Evolutionary conservation across 1,140 invertebrate genomes (phyloP).

Genomic region (Rhagoletis zephyria): DNA sequence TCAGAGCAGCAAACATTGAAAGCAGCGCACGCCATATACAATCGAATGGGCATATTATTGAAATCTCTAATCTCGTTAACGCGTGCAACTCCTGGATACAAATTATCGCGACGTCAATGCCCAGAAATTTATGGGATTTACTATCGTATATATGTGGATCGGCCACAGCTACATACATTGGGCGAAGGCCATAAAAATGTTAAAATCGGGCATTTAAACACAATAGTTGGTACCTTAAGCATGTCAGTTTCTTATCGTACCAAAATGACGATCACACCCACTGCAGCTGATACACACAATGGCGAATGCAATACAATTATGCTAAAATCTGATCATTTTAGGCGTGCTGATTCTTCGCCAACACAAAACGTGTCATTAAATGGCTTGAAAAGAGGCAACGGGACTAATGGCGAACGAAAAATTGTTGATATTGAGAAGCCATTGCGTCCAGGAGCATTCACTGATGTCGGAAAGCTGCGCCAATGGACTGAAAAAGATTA

Average conservation of each 20-base stretch:
- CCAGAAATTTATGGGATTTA: constrained; percentile 90
- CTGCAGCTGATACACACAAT: constrained; percentile 79
- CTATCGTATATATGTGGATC: constrained; percentile 87
- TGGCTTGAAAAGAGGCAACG: constrained; percentile 2
- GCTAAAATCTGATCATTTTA: constrained; percentile 93
- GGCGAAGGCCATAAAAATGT: constrained; percentile 84
- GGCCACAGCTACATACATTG: constrained; percentile 84
- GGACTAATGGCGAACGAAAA: constrained; percentile 59
- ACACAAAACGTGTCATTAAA: constrained; percentile 15
- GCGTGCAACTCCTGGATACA: constrained; percentile 91
- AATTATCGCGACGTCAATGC: constrained; percentile 87
- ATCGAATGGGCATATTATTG: constrained; percentile 89
- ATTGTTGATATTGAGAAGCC: constrained; percentile 77
- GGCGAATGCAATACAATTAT: constrained; percentile 77
- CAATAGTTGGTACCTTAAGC: constrained; percentile 85
- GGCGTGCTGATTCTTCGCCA: constrained; percentile 74
- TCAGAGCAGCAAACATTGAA: constrained; percentile 81
- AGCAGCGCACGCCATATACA: constrained; percentile 88
- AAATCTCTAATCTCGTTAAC: constrained; percentile 92
- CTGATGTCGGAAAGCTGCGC: constrained; percentile 73
- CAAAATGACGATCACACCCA: constrained; percentile 90
- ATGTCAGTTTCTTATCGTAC: constrained; percentile 88
- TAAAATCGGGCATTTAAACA: constrained; percentile 86
- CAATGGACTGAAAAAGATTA: constrained; percentile 77
- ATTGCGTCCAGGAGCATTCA: constrained; percentile 82